Conservation (phyloP, 2,888 invertebrate genomes). For the Oegoconia quadripuncta region DNA sequence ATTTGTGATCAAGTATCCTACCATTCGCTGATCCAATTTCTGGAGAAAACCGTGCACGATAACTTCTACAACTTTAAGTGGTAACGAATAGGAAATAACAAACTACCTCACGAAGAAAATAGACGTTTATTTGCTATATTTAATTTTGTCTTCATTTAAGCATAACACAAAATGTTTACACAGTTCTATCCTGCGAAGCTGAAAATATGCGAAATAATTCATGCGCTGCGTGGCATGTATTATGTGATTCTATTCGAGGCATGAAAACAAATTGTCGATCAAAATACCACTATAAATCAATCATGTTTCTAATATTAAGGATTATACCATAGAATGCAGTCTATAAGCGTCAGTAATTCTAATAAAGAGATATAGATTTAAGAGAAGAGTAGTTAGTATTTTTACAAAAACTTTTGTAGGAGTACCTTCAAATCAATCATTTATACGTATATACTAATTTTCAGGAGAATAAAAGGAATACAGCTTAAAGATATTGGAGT, state of each 20-base stretch:
- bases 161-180: slow-evolving; percentile 28
- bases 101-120: too few species aligned
- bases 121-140: too few species aligned
- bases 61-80: too few species aligned
- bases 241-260: slow-evolving; percentile 41
- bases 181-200: slow-evolving; percentile 25
- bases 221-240: slow-evolving; percentile 30
- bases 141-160: background rate
- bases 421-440: too few species aligned
- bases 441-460: slow-evolving; percentile 18
- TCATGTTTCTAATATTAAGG: slow-evolving; percentile 19
- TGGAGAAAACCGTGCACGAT: too few species aligned
- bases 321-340: background rate
- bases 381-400: too few species aligned
- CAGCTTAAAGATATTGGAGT: slow-evolving; percentile 65
- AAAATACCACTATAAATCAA: slow-evolving; percentile 38
- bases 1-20: background rate
- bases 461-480: slow-evolving; percentile 69
- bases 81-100: too few species aligned
- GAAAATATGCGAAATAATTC: slow-evolving; percentile 38
- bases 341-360: background rate
- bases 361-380: background rate
- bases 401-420: background rate
- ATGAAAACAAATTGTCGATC: slow-evolving; percentile 46
- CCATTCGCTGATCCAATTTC: too few species aligned